These are phyloP conservation scores for Notodonta ziczac DNA, from an alignment of 2,888 invertebrate species.

Conservation along the genomic window DNA sequence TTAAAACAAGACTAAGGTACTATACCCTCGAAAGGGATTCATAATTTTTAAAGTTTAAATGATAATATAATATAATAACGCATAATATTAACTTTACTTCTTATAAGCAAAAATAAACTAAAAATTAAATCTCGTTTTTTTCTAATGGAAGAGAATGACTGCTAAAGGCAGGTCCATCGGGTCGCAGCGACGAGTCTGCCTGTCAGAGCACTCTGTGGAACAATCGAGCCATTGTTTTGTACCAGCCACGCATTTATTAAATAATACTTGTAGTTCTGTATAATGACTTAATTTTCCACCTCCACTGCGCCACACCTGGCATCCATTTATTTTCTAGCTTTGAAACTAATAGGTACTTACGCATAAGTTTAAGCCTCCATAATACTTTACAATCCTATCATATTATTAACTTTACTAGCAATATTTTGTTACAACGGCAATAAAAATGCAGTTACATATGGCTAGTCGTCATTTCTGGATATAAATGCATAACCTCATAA, in stretches of 20 bases:
- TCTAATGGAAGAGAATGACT: background rate
- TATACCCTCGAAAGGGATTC: too few relatives aligned
- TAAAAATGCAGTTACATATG: conserved; percentile 35
- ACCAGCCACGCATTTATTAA: conserved; percentile 63
- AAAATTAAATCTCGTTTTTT: background rate
- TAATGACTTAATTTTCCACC: conserved; percentile 64
- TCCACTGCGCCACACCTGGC: conserved; percentile 37
- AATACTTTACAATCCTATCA: conserved; percentile 29
- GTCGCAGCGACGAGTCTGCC: conserved; percentile 36
- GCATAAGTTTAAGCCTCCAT: conserved; percentile 27
- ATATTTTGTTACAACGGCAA: conserved; percentile 45
- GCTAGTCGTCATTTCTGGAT: conserved; percentile 28
- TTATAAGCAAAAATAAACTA: background rate
- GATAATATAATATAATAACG: too few relatives aligned
- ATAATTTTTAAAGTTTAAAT: too few relatives aligned
- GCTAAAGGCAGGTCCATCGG: conserved; percentile 15
- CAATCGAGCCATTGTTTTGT: conserved; percentile 65
- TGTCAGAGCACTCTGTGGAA: conserved; percentile 46
- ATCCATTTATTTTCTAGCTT: conserved; percentile 39
- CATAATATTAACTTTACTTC: background rate
- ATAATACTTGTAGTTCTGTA: conserved; percentile 57
- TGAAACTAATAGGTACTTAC: conserved; percentile 25
- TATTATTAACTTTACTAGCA: conserved; percentile 36
- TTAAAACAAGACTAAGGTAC: too few relatives aligned
- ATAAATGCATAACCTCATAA: conserved; percentile 33